Conservation (phyloP, 2,888 invertebrate species). For the Leptopilina drosophilae region DNA sequence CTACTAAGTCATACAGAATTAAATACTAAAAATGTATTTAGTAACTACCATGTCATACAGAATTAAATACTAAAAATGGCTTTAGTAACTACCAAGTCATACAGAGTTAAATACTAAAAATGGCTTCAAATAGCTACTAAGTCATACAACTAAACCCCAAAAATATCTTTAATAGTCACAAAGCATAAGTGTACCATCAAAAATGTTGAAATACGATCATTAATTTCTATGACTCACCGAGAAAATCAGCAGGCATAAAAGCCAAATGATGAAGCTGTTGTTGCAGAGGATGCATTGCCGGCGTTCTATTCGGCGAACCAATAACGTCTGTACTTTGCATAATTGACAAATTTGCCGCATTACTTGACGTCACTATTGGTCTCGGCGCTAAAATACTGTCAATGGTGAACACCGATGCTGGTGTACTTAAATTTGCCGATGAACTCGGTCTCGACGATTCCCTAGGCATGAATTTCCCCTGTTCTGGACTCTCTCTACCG, state of each 20-base stretch:
- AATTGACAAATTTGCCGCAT: slow-evolving; percentile 54
- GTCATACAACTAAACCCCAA: no score
- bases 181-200: no score
- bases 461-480: slow-evolving; percentile 60
- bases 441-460: slow-evolving; percentile 72
- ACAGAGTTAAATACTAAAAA: no score
- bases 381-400: slow-evolving; percentile 90
- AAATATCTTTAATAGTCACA: no score
- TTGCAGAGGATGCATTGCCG: slow-evolving; percentile 72
- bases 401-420: slow-evolving; percentile 87
- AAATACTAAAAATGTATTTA: no score
- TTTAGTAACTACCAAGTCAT: no score
- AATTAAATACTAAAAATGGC: no score
- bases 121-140: no score
- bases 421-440: slow-evolving; percentile 78
- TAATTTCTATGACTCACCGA: slow-evolving; percentile 81
- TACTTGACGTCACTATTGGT: slow-evolving; percentile 77
- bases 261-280: slow-evolving; percentile 74
- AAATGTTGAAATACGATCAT: no score
- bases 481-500: slow-evolving; percentile 60
- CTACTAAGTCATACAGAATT: no score
- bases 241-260: slow-evolving; percentile 83
- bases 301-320: slow-evolving; percentile 66
- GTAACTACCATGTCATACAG: no score
- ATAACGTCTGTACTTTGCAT: slow-evolving; percentile 59